Conservation (phyloP, 2,888 invertebrate genomes). For the Clunio marinus region DNA sequence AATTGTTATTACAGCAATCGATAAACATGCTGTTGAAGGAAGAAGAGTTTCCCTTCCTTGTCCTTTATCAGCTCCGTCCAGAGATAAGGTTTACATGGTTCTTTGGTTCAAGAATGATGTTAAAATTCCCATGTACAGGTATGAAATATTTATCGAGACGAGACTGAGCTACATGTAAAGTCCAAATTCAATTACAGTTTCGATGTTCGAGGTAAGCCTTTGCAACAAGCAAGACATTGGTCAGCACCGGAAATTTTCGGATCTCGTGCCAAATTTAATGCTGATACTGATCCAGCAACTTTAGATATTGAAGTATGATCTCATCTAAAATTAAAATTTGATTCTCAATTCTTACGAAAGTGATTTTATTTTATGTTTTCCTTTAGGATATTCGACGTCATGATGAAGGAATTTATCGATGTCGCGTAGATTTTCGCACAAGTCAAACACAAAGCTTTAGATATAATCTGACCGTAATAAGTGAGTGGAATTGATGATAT, state of each 20-base stretch:
- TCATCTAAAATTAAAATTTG: not conserved
- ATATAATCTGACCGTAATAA: conserved; percentile 77
- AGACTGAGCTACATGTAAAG: not conserved
- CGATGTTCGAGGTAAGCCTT: conserved; percentile 72
- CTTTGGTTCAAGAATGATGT: conserved; percentile 79
- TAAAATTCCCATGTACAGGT: conserved; percentile 78
- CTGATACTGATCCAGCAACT: conserved; percentile 68
- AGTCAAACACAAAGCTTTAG: conserved; percentile 76
- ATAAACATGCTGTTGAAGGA: conserved; percentile 75
- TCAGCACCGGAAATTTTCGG: conserved; percentile 74
- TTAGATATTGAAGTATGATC: conserved; percentile 57
- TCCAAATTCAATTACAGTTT: conserved; percentile 59
- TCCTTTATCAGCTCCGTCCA: conserved; percentile 69
- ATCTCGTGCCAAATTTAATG: conserved; percentile 70
- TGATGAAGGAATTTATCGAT: conserved; percentile 77
- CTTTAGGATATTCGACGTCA: conserved; percentile 63
- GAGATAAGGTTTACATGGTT: conserved; percentile 79
- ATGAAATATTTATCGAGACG: conserved; percentile 44
- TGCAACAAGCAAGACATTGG: conserved; percentile 70
- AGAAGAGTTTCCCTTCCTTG: conserved; percentile 75
- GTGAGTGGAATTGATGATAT: conserved; percentile 55
- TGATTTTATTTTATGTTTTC: not conserved
- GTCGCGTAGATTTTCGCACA: conserved; percentile 76
- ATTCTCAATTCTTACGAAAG: no score
- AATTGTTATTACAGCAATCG: conserved; percentile 63